Evolutionary conservation across 2,888 invertebrate species (phyloP).

Genomic region (Mythimna vitellina): DNA sequence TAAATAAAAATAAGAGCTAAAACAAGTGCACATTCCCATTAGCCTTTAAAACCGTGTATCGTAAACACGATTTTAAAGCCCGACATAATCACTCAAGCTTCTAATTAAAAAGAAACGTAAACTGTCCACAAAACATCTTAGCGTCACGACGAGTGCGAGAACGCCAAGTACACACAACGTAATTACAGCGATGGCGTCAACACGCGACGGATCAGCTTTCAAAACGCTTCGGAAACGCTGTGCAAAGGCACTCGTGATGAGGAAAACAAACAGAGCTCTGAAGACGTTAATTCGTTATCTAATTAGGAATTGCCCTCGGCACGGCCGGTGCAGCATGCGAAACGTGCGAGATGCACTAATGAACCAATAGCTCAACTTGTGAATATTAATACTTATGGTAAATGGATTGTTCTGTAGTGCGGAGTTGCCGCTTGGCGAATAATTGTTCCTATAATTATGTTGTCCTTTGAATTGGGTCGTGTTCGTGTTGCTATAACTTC

Average conservation of each 20-base stretch:
- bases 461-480: slow-evolving; percentile 22
- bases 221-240: slow-evolving; percentile 76
- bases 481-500: slow-evolving; percentile 9
- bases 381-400: slow-evolving; percentile 61
- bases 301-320: slow-evolving; percentile 78
- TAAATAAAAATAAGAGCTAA: background rate
- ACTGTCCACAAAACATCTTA: slow-evolving; percentile 54
- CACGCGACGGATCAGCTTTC: slow-evolving; percentile 74
- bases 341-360: slow-evolving; percentile 73
- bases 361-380: slow-evolving; percentile 69
- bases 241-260: slow-evolving; percentile 77
- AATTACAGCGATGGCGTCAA: slow-evolving; percentile 71
- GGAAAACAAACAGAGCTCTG: slow-evolving; percentile 80
- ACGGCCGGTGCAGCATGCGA: slow-evolving; percentile 60
- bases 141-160: slow-evolving; percentile 30
- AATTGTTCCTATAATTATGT: slow-evolving; percentile 33
- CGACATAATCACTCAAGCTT: slow-evolving; percentile 27
- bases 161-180: slow-evolving; percentile 51
- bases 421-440: slow-evolving; percentile 27
- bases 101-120: slow-evolving; percentile 52
- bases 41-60: slow-evolving; percentile 16
- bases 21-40: slow-evolving; percentile 12
- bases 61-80: slow-evolving; percentile 23
- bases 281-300: slow-evolving; percentile 88
- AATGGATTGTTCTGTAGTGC: slow-evolving; percentile 37